Evolutionary conservation across 2,888 invertebrate species (phyloP).

Genomic region (Plagiodera versicolora): DNA sequence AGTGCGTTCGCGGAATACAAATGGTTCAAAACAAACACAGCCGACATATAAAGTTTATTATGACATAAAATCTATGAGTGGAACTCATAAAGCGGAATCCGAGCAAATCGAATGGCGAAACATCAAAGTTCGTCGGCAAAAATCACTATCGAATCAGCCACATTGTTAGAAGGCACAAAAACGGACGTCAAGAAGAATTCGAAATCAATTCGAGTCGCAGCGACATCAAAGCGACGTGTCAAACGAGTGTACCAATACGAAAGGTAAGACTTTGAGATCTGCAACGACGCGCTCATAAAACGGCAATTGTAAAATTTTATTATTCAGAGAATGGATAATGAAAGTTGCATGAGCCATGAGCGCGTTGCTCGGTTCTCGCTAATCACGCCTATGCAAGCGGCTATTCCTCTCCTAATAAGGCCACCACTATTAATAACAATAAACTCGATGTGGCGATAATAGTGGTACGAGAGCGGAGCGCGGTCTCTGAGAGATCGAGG

Average conservation of each 20-base stretch:
- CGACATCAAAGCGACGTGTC: constrained; percentile 41
- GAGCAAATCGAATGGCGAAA: constrained; percentile 35
- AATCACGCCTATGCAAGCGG: constrained; percentile 53
- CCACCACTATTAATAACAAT: constrained; percentile 57
- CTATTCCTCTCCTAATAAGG: constrained; percentile 53
- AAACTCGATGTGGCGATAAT: constrained; percentile 57
- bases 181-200: constrained; percentile 25
- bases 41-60: background rate
- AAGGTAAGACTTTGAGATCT: constrained; percentile 45
- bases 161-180: constrained; percentile 5
- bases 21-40: too few species aligned
- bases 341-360: constrained; percentile 48
- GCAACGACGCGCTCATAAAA: constrained; percentile 46
- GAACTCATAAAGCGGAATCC: background rate
- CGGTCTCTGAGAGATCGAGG: constrained; percentile 42
- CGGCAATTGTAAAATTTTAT: constrained; percentile 52
- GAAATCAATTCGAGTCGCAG: constrained; percentile 39
- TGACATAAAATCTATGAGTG: background rate
- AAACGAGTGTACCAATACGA: constrained; percentile 38
- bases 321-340: constrained; percentile 50
- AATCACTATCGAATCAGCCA: constrained; percentile 38
- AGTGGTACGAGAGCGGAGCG: constrained; percentile 52
- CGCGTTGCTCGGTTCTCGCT: constrained; percentile 42
- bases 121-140: constrained; percentile 30
- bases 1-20: too few species aligned